These are phyloP conservation scores for Spinibarbus caldwelli DNA, from an alignment of 2,797 vertebrate genomes.

Conservation along the genomic window DNA sequence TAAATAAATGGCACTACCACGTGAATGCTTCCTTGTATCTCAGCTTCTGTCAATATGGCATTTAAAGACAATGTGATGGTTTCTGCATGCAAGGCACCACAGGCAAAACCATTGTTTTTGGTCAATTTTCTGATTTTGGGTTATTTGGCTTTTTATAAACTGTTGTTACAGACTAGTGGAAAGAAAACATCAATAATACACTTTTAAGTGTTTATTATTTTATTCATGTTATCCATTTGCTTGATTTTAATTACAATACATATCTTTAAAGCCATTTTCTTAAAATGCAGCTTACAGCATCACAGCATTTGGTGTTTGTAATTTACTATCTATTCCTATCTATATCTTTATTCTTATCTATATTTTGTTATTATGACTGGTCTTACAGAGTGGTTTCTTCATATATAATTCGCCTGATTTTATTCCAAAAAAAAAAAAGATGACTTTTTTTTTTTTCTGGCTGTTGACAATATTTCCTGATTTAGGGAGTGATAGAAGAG, in stretches of 20 bases:
- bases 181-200: not conserved
- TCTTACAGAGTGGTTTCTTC: not conserved
- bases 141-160: not conserved
- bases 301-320: not conserved
- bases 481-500: not conserved
- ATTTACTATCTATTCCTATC: not conserved
- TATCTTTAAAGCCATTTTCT: not conserved
- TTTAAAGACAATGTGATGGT: not conserved
- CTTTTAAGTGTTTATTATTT: not conserved
- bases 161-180: not conserved
- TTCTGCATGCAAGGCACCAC: not conserved
- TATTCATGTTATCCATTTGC: not conserved
- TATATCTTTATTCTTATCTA: not conserved
- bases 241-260: not conserved
- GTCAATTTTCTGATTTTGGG: not conserved
- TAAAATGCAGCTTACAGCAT: not conserved
- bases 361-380: not conserved
- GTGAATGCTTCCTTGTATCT: not conserved
- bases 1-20: not conserved
- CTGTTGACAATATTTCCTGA: not conserved
- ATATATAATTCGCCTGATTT: not conserved
- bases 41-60: not conserved
- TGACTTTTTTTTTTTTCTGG: not conserved
- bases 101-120: not conserved
- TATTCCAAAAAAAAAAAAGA: not conserved